Base-by-base conservation (phyloP, 2,113 vertebrate genomes). In the Peucedramus taeniatus region DNA sequence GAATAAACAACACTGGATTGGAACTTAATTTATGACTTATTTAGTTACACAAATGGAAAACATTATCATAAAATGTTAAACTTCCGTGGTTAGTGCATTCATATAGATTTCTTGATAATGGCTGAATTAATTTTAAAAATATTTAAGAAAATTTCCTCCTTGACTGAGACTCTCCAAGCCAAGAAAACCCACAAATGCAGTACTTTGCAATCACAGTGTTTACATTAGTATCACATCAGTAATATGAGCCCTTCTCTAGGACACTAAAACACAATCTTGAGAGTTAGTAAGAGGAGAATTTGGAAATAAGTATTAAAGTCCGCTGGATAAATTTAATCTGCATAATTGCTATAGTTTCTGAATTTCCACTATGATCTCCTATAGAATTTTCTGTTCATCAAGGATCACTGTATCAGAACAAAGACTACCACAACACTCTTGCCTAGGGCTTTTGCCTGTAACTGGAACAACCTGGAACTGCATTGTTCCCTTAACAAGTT, bases 41-140 rank as follows among this genome's bases (percentile, higher is more conserved):
- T 90, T 90, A 93, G 69, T 93, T 87, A 82, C 68, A 95, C 76
- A 95, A 93, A 93, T 93, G 72, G 94, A 96, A 93, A 93, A 87
- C 76, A 92, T 93, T 83, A 89, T 56, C 88, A 90, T 95, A 96
- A 96, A 95, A 96, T 57, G 69, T 42, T 96, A 64, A 71, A 90
- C 90, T 95, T 96, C 86, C 17, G 35, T 79, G 88, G 64, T 93
- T 95, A 64, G n/a, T 93, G 60, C 37, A 82, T 90, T 97, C 69
- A 50, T 92, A 96, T 89, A 82, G 94, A 96, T 95, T 95, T 95
- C 65, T 77, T 90, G 72, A 92, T 94, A 94, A 89, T 93, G 72
- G 80, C 23, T 87, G 74, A 92, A 97, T 95, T 95, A 95, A 89
- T 97, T 91, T 94, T n/a, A 81, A 93, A 93, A 87, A 77, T 90